Evolutionary conservation across 1,140 invertebrate genomes (phyloP).

Genomic region (Leptonema lineaticorne): DNA sequence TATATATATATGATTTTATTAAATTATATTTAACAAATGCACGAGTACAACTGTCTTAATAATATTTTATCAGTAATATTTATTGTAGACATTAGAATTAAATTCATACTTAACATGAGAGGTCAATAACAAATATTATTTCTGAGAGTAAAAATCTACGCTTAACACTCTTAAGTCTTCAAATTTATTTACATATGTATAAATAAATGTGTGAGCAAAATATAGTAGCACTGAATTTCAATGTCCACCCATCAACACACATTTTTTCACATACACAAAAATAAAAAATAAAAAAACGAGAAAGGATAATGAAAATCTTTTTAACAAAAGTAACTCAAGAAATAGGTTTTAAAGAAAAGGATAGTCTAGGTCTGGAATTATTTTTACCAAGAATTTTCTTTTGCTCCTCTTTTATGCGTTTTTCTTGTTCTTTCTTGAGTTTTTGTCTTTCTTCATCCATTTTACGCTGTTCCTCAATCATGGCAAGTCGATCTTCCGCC

Average conservation of each 20-base stretch:
- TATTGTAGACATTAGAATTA: no score
- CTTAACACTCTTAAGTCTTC: not conserved
- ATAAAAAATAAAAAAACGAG: constrained; percentile 4
- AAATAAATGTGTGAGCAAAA: constrained; percentile 9
- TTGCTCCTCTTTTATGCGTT: constrained; percentile 90
- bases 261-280: constrained; percentile 17
- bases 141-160: not conserved
- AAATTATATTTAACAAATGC: no score
- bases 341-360: constrained; percentile 84
- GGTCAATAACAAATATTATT: not conserved
- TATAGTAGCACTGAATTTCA: constrained; percentile 6
- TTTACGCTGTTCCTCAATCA: constrained; percentile 94
- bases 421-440: constrained; percentile 90
- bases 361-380: constrained; percentile 92
- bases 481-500: constrained; percentile 94
- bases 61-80: no score
- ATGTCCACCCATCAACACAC: constrained; percentile 7
- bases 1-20: no score
- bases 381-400: constrained; percentile 96
- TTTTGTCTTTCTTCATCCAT: constrained; percentile 94
- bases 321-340: constrained; percentile 55
- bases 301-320: constrained; percentile 6
- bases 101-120: no score
- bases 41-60: no score
- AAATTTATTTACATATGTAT: not conserved